Base-by-base conservation (phyloP, 2,888 invertebrate genomes). In the Penaeus monodon region DNA sequence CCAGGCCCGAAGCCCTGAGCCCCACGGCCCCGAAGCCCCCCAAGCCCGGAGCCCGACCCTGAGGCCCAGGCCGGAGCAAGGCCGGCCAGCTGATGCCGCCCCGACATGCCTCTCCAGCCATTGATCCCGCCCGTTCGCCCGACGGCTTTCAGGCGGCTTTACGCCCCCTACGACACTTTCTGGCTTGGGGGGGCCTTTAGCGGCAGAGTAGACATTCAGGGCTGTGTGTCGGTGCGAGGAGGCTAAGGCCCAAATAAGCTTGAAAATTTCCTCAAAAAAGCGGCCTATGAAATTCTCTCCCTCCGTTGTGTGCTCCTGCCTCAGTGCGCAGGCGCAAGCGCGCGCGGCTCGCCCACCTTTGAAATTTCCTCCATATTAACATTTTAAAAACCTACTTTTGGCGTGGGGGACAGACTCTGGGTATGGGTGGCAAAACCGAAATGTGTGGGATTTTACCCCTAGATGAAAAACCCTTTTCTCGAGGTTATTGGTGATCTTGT, bases 261-360 rank as follows among this genome's bases (percentile, higher is more conserved):
- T 38, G 6, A 63, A 63, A 64, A 44, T 74, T 83, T 83, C 86
- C 86, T 87, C 70, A 79, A 65, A 73, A 73, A 78, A 79, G 86
- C 83, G 68, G 86, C 81, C 73, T 64, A 24, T 78, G 78, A 73
- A 84, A 85, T 86, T 86, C 86, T 38, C 89, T 81, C 74, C 86
- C 89, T 77, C 76, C 89, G 81, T 89, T 88, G 89, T 89, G 88
- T 88, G 85, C 88, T 88, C 89, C 88, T 85, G 86, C 89, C 88
- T 89, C 86, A 86, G 87, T 87, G 87, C 83, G 87, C 85, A 81
- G 64, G 81, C 86, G 77, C 76, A 81, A 27, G 49, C 44, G 44
- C 66, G 27, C n/a, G 49, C 68, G n/a, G 38, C 74, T 63, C 73
- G 73, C 85, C 81, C 66, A 63, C 3, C 29, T 68, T 68, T 44